Evolutionary conservation across 35 echinoderm and acorn worm genomes (phyloP).

Genomic region (Lytechinus variegatus): DNA sequence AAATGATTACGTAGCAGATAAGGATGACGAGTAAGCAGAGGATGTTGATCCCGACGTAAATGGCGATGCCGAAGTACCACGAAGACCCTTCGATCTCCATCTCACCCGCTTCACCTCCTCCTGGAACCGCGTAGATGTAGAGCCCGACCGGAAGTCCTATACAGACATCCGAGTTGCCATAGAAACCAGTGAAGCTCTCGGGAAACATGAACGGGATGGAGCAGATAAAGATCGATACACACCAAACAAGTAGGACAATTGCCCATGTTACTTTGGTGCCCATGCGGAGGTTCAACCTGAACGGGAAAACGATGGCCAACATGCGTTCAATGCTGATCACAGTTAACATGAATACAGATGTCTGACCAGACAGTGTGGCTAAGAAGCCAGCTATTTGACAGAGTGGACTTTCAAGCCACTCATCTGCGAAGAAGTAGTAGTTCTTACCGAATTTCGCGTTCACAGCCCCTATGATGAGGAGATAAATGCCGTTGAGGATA

Average conservation of each 20-base stretch:
- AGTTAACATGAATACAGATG: slow-evolving; percentile 60
- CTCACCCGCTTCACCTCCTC: not conserved
- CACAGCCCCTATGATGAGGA: slow-evolving; percentile 56
- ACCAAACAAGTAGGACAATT: not conserved
- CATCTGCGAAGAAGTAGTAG: slow-evolving; percentile 16
- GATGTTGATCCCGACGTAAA: slow-evolving; percentile 51
- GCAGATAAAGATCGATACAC: not conserved
- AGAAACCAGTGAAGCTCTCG: slow-evolving; percentile 9
- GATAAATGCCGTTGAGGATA: slow-evolving; percentile 61
- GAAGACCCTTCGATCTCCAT: not conserved
- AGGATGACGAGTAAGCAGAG: slow-evolving; percentile 46
- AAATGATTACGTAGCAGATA: slow-evolving; percentile 26
- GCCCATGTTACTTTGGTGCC: not conserved
- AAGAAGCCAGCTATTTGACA: slow-evolving; percentile 60
- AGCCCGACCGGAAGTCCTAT: slow-evolving; percentile 47
- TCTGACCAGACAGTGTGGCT: slow-evolving; percentile 55
- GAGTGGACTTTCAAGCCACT: slow-evolving; percentile 36
- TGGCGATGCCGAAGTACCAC: slow-evolving; percentile 41
- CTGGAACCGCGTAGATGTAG: not conserved
- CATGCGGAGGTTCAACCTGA: slow-evolving; percentile 7
- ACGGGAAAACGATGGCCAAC: slow-evolving; percentile 54
- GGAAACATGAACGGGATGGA: slow-evolving; percentile 33
- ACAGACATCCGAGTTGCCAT: slow-evolving; percentile 47
- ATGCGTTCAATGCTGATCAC: slow-evolving; percentile 55
- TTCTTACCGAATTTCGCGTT: slow-evolving; percentile 43